Base-by-base conservation (phyloP, 2,888 invertebrate genomes). In the Laothoe populi region DNA sequence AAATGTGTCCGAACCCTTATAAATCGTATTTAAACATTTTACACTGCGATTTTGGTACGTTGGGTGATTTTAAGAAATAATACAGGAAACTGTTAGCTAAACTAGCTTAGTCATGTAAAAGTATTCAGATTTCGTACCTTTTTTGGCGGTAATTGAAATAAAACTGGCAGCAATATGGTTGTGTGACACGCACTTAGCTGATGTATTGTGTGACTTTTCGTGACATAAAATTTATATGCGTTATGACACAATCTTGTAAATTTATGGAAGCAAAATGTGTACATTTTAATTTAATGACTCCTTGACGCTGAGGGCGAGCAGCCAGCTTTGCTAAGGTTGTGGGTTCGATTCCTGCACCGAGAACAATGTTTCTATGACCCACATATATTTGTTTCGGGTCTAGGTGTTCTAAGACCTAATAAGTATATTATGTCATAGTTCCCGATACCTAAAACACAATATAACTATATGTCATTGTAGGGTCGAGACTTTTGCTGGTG, bases 101-200 rank as follows among this genome's bases (percentile, higher is more conserved):
- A n/a, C 16, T 7, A 38, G 13, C 40, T 60, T 60, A 19, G 79
- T 77, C 79, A 81, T 81, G 79, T 79, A 72, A 79, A 67, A 35
- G 35, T 35, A 13, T 11, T 31, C 53, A 31, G 71, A 70, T 68
- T 74, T 76, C 70, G 68, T 71, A 70, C 69, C 72, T 77, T 77
- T n/a, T 77, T 64, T 64, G 73, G 77, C 71, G 77, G 75, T 84
- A 85, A 86, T 86, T 85, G 84, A 86, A 83, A 87, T 84, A 81
- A 84, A 84, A 72, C 77, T 76, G 77, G 77, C 79, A 80, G 77
- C 80, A 70, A 83, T 82, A 85, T 74, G 79, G 77, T 72, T 63
- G 53, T 66, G 70, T 73, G 83, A 79, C 86, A 88, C 87, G 87
- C 82, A 84, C 76, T 64, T 46, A 46, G 62, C 8, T 77, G 76